Base-by-base conservation (phyloP, 2,888 invertebrate species). In the Hoplodrina blanda region DNA sequence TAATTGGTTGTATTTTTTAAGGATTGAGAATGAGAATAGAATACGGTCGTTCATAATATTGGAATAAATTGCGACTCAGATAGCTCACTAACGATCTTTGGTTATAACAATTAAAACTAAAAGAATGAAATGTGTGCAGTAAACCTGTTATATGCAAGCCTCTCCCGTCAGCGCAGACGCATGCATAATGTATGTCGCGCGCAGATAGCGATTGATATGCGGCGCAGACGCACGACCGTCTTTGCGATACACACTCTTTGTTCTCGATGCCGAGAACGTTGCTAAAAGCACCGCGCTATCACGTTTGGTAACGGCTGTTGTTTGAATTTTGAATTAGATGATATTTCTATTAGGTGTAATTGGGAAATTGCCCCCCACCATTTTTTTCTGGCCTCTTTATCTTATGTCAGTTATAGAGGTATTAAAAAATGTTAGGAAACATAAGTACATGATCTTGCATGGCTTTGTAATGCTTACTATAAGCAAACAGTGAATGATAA, bases 401-500 rank as follows among this genome's bases (percentile, higher is more conserved):
- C 81, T 52, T 59, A 56, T 20, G 25, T 61, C 56, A 55, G 11
- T n/a, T n/a, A n/a, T 49, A 62, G 59, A 60, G 20, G 60, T 59
- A 66, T 69, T 59, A 78, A 59, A 73, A 33, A n/a, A 11, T 49
- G 56, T 78, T 67, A 52, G 19, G 30, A 73, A 69, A 69, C 60
- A 65, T 65, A 71, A 72, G 49, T 49, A 57, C 59, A 50, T 70
- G 66, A 67, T 77, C 64, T 72, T 72, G 53, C 17, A 5, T 15
- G 67, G 59, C 73, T 78, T 62, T 37, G 30, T 25, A 49, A 11
- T 33, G 69, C 71, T 80, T 67, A 75, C 64, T 53, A 69, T 66
- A 49, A 56, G 70, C 69, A 84, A 79, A 82, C 76, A 82, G 41
- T 53, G 37, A 44, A 52, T 62, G 85, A 83, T 83, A 83, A 83